These are phyloP conservation scores for Euclidia mi DNA, from an alignment of 2,888 invertebrate species.

Conservation along the genomic window DNA sequence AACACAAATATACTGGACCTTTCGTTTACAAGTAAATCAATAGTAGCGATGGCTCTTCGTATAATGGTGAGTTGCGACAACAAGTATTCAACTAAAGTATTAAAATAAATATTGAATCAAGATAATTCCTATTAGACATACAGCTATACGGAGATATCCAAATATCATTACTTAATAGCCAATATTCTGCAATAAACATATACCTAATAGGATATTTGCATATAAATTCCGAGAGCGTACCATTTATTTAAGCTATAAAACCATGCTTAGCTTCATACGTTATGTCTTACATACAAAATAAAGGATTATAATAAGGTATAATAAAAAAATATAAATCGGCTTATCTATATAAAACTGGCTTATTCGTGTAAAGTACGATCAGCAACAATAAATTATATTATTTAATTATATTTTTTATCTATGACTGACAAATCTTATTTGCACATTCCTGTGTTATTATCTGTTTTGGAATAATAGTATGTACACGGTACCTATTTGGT, in stretches of 20 bases:
- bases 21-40: no score
- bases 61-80: no score
- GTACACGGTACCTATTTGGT: no score
- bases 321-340: conserved; percentile 89
- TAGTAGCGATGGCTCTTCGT: no score
- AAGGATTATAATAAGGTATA: conserved; percentile 80
- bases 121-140: conserved; percentile 56
- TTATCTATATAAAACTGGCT: conserved; percentile 89
- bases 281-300: conserved; percentile 78
- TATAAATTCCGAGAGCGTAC: conserved; percentile 66
- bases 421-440: conserved; percentile 13
- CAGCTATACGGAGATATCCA: conserved; percentile 46
- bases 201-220: conserved; percentile 66
- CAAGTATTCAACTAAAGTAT: no score
- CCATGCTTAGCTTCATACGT: conserved; percentile 69
- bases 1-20: no score
- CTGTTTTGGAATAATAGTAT: conserved; percentile 12
- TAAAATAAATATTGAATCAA: conserved; percentile 59
- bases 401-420: conserved; percentile 18
- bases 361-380: conserved; percentile 78
- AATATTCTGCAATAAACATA: conserved; percentile 60
- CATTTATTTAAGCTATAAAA: conserved; percentile 77
- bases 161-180: conserved; percentile 69
- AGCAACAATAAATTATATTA: conserved; percentile 54
- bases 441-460: conserved; percentile 11